Percentiles rank a stretch among this genome's conserved stretches.
Conservation (phyloP, 2,113 vertebrate genomes). For the Saccopteryx leptura region DNA sequence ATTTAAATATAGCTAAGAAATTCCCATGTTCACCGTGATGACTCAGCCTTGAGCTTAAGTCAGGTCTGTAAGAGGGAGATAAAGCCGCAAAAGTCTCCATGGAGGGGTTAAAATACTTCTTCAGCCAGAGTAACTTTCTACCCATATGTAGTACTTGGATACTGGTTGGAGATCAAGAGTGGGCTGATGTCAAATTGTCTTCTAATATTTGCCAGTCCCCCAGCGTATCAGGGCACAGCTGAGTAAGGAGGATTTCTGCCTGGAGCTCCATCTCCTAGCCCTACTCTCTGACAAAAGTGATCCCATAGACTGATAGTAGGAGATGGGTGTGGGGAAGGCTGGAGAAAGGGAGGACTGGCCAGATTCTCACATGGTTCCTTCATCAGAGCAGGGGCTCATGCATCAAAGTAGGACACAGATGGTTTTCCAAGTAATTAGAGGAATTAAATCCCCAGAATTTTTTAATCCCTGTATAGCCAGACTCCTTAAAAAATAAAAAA, state of each 20-base stretch:
- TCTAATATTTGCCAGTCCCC: conserved; percentile 40
- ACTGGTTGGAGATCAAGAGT: conserved; percentile 34
- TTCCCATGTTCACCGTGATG: conserved; percentile 56
- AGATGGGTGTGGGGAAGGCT: not conserved
- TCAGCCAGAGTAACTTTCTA: conserved; percentile 8
- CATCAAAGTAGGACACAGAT: conserved; percentile 59
- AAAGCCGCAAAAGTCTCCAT: conserved; percentile 50
- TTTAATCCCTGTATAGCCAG: not conserved
- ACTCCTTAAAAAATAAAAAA: not conserved
- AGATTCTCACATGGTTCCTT: not conserved
- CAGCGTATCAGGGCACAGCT: not conserved
- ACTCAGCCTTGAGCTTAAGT: conserved; percentile 71
- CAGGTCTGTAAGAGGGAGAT: conserved; percentile 77
- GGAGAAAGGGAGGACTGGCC: not conserved
- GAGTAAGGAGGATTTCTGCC: not conserved
- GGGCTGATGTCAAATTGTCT: not conserved
- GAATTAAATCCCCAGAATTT: conserved; percentile 61
- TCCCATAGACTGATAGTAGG: conserved; percentile 28
- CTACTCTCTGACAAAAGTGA: conserved; percentile 48
- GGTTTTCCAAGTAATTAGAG: conserved; percentile 63
- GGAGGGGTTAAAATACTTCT: not conserved
- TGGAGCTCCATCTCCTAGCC: not conserved
- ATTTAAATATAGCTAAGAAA: conserved; percentile 60
- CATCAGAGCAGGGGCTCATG: not conserved
- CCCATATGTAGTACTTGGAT: conserved; percentile 23